Conservation (phyloP, 1,140 invertebrate species). For the Dufourea novaeangliae region DNA sequence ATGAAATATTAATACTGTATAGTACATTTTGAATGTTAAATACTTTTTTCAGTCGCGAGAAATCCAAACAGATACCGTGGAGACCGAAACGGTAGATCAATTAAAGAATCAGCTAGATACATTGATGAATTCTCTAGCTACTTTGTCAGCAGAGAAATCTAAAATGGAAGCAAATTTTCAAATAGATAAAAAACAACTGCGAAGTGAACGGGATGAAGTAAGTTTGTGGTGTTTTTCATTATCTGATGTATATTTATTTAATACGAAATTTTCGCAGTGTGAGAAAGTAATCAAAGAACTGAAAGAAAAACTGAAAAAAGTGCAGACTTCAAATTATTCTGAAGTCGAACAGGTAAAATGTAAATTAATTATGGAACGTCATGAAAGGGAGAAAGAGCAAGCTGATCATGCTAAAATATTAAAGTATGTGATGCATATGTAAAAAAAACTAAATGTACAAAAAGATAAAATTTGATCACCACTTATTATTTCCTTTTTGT, state of each 20-base stretch:
- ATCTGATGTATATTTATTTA: conserved; percentile 15
- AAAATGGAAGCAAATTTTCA: conserved; percentile 92
- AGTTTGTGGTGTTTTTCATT: conserved; percentile 5
- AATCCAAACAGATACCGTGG: conserved; percentile 60
- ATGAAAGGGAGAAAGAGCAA: conserved; percentile 90
- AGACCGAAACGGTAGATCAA: conserved; percentile 76
- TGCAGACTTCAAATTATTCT: conserved; percentile 82
- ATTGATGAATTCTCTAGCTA: conserved; percentile 88
- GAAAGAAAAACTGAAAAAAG: conserved; percentile 83
- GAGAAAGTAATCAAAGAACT: conserved; percentile 85
- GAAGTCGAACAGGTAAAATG: conserved; percentile 87
- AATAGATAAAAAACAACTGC: conserved; percentile 88
- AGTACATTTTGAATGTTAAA: background rate
- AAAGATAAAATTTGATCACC: too few relatives aligned
- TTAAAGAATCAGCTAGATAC: conserved; percentile 84
- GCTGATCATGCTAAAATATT: conserved; percentile 88
- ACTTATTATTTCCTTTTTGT: too few relatives aligned
- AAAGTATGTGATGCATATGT: conserved; percentile 70
- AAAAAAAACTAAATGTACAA: conserved; percentile 7
- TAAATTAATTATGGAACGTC: conserved; percentile 88
- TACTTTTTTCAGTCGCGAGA: conserved; percentile 42
- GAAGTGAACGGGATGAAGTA: conserved; percentile 85
- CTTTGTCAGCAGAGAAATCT: conserved; percentile 91
- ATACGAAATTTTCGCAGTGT: conserved; percentile 80
- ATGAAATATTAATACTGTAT: background rate